Percentiles rank a stretch among this genome's conserved stretches.
These are phyloP conservation scores for Drosophila meridiana DNA, from an alignment of 2,888 invertebrate genomes.

Conservation along the genomic window DNA sequence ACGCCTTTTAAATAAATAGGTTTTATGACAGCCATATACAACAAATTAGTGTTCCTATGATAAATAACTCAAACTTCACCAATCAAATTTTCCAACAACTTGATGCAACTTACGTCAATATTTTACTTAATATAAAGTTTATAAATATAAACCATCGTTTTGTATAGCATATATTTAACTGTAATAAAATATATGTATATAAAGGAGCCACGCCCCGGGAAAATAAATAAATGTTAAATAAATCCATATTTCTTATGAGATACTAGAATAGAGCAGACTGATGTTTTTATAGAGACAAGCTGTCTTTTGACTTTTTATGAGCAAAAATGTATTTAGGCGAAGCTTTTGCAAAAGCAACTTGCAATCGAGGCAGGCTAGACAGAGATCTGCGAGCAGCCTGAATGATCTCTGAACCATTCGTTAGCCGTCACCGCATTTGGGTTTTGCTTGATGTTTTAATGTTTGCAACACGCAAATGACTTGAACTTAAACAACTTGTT, in stretches of 20 bases:
- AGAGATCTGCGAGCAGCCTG: constrained; percentile 45
- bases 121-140: not conserved
- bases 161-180: not conserved
- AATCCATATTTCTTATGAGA: constrained; percentile 18
- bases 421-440: not conserved
- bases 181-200: constrained; percentile 7
- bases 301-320: constrained; percentile 18
- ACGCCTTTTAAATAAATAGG: constrained; percentile 38
- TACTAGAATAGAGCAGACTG: constrained; percentile 11
- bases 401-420: constrained; percentile 64
- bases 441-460: constrained; percentile 23
- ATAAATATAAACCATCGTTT: not conserved
- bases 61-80: constrained; percentile 33
- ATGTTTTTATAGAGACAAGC: constrained; percentile 30
- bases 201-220: not conserved
- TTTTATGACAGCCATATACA: constrained; percentile 28
- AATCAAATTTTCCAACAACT: constrained; percentile 11
- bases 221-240: not conserved
- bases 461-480: constrained; percentile 61
- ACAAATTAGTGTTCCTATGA: constrained; percentile 27
- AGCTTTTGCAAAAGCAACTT: not conserved
- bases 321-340: constrained; percentile 1
- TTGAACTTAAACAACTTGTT: constrained; percentile 60
- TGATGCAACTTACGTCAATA: constrained; percentile 6
- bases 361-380: not conserved